These are phyloP conservation scores for Ellobium chinense DNA, from an alignment of 2,888 invertebrate species.

Conservation along the genomic window DNA sequence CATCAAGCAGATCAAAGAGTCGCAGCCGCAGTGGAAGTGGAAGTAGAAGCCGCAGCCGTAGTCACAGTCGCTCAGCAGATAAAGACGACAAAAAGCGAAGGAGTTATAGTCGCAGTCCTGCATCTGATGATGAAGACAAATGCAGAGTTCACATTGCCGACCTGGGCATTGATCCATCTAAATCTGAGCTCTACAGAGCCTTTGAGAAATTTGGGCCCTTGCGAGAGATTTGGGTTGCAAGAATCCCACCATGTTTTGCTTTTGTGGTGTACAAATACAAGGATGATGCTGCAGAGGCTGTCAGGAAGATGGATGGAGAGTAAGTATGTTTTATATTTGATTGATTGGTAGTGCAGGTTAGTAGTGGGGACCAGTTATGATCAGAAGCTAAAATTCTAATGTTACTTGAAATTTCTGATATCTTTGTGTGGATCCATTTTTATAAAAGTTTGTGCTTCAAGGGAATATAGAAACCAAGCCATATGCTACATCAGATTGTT, in stretches of 20 bases:
- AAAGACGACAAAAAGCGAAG: slow-evolving; percentile 45
- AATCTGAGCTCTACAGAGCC: slow-evolving; percentile 81
- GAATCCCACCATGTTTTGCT: slow-evolving; percentile 83
- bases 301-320: slow-evolving; percentile 89
- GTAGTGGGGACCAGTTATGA: too few species aligned
- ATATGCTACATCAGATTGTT: too few species aligned
- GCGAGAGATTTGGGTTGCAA: slow-evolving; percentile 83
- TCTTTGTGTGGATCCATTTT: too few species aligned
- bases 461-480: too few species aligned
- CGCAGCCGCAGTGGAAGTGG: slow-evolving; percentile 52
- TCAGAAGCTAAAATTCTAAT: background rate
- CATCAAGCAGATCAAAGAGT: slow-evolving; percentile 45
- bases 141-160: slow-evolving; percentile 81
- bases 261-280: slow-evolving; percentile 82
- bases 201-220: slow-evolving; percentile 82
- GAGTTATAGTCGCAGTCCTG: slow-evolving; percentile 55
- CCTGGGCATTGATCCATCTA: slow-evolving; percentile 81
- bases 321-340: slow-evolving; percentile 78
- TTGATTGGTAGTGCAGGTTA: too few species aligned
- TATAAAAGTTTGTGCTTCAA: too few species aligned
- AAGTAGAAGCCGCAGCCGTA: slow-evolving; percentile 37
- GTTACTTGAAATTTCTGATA: background rate
- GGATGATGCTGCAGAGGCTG: slow-evolving; percentile 86
- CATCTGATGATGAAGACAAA: slow-evolving; percentile 50
- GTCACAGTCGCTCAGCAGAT: slow-evolving; percentile 48